Conservation (phyloP, 2,888 invertebrate genomes). For the Trichogramma dendrolimi region DNA sequence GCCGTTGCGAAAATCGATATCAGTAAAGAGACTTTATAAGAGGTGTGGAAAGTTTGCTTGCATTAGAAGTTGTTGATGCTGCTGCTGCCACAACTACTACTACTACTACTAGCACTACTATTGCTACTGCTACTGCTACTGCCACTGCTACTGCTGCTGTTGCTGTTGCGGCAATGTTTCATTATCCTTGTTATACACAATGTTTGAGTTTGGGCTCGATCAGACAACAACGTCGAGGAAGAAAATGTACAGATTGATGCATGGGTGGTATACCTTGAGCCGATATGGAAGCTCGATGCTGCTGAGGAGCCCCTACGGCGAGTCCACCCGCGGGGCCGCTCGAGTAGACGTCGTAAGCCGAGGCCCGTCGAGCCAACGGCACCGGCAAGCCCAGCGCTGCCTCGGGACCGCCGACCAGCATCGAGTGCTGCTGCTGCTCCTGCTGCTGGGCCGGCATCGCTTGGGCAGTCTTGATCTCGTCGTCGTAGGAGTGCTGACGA, state of each 20-base stretch:
- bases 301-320: constrained; percentile 29
- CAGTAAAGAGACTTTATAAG: too few species aligned
- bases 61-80: too few species aligned
- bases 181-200: too few species aligned
- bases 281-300: constrained; percentile 46
- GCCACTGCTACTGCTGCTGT: too few species aligned
- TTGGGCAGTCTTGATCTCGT: constrained; percentile 61
- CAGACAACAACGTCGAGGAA: not conserved
- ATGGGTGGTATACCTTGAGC: constrained; percentile 38
- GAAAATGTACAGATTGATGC: not conserved
- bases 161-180: too few species aligned
- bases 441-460: constrained; percentile 27
- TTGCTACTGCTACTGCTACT: too few species aligned
- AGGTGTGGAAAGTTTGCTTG: too few species aligned
- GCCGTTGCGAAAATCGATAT: too few species aligned
- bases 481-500: constrained; percentile 80
- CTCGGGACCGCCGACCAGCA: constrained; percentile 58
- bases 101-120: too few species aligned
- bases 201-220: too few species aligned
- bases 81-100: too few species aligned
- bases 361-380: constrained; percentile 73
- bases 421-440: constrained; percentile 50
- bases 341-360: constrained; percentile 80
- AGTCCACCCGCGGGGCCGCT: constrained; percentile 49
- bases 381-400: constrained; percentile 62